Base-by-base conservation (phyloP, 2,888 invertebrate genomes). In the Phortica okadai region DNA sequence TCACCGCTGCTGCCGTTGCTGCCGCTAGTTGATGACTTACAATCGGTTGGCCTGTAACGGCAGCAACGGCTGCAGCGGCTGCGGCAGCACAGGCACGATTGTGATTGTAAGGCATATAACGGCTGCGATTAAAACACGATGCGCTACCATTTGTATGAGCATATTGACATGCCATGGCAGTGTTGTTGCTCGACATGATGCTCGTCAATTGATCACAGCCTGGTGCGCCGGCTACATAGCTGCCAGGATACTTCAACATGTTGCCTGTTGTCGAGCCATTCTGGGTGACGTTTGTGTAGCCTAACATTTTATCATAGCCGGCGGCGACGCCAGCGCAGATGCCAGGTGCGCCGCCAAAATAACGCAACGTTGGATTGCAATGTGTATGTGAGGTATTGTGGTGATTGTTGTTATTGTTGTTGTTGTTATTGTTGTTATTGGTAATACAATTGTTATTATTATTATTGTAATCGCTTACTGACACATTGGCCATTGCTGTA, bases 21-120 rank as follows among this genome's bases (percentile, higher is more conserved):
- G 75, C 4, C 6, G 69, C 75, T 8, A 44, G 74, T 2, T 66
- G 74, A 16, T 76, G 81, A n/a, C 59, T 16, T 54, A 80, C 69
- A 64, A 77, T 33, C 14, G 78, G 81, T 59, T 76, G 83, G 0
- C 82, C 79, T 1, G 79, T 80, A 5, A 80, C 78, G 6, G 82
- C 78, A 0, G 82, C 81, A 54, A 82, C 79, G 11, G 81, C 78
- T 1, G 77, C 70, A 25, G 84, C 81, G 4, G 84, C 83, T 33
- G 84, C 84, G 10, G 88, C 82, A 4, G 86, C 84, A 76, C 83
- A 87, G 16, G 82, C 80, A 0, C 89, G 85, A 79, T 86, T 89
- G 6, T 89, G 89, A 79, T 85, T 90, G 74, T 91, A 91, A 8
- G 91, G 91, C 85, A 89, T 88, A 70, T 91, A 91, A n/a, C 91